phyloP scores from a whole-genome alignment of 2,888 invertebrate genomes.

The Acrobasis suavella region DNA sequence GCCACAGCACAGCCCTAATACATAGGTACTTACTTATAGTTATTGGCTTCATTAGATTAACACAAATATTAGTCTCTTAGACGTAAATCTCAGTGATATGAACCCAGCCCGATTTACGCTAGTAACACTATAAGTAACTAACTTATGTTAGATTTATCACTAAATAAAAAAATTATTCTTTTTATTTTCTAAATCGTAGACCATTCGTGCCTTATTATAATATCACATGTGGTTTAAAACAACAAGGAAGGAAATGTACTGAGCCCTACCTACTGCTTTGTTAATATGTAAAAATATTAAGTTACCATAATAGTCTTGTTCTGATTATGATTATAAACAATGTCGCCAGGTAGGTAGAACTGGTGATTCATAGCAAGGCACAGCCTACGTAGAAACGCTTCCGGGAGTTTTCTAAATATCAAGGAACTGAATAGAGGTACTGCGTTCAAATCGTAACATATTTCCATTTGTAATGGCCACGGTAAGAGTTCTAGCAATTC shows the following conservation, averaged over 20 bases:
- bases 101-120: too few species aligned
- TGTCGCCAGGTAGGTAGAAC: slow-evolving; percentile 78
- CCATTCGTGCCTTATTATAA: not conserved
- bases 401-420: slow-evolving; percentile 77
- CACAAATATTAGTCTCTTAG: too few species aligned
- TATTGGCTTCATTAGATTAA: too few species aligned
- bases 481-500: slow-evolving; percentile 68
- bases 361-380: slow-evolving; percentile 78
- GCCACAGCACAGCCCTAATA: too few species aligned
- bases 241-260: slow-evolving; percentile 2
- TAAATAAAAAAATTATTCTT: too few species aligned
- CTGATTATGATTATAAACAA: slow-evolving; percentile 75
- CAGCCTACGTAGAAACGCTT: slow-evolving; percentile 76
- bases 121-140: too few species aligned
- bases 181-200: too few species aligned
- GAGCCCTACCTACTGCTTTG: slow-evolving; percentile 1
- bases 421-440: slow-evolving; percentile 76
- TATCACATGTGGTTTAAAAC: slow-evolving; percentile 16
- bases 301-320: slow-evolving; percentile 79
- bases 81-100: too few species aligned
- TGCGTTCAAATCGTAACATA: slow-evolving; percentile 77
- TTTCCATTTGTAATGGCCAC: slow-evolving; percentile 76
- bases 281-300: slow-evolving; percentile 12
- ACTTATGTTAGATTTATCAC: too few species aligned
- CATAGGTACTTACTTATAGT: too few species aligned